phyloP scores from a whole-genome alignment of 1,140 invertebrate genomes.

The Rhopalosiphum padi region DNA sequence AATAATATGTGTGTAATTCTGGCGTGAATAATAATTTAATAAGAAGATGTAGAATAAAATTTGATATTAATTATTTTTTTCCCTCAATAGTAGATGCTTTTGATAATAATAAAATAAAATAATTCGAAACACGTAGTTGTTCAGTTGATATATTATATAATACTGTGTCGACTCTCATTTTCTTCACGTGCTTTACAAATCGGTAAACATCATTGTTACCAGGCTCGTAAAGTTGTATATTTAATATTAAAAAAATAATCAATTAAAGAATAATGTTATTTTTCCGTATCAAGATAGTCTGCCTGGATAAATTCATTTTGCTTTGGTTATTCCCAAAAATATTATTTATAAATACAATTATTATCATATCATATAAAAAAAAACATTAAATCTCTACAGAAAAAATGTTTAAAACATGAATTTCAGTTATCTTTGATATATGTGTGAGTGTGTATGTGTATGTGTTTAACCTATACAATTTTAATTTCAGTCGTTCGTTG shows the following conservation, averaged over 20 bases:
- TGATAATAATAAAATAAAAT: slow-evolving; percentile 12
- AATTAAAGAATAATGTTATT: slow-evolving; percentile 5
- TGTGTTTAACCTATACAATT: neutral
- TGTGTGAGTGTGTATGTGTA: neutral
- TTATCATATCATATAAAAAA: neutral
- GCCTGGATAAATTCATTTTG: neutral
- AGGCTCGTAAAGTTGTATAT: slow-evolving; percentile 19
- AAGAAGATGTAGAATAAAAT: neutral
- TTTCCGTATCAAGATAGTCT: neutral
- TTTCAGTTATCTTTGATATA: neutral
- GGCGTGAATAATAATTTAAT: neutral
- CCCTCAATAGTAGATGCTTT: neutral
- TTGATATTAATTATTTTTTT: neutral
- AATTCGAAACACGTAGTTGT: slow-evolving; percentile 23
- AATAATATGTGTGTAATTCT: neutral
- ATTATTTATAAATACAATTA: neutral
- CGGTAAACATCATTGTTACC: slow-evolving; percentile 17
- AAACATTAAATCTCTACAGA: neutral
- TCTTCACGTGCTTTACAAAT: slow-evolving; percentile 25
- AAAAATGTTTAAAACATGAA: slow-evolving; percentile 1
- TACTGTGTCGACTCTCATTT: slow-evolving; percentile 23
- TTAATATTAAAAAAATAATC: slow-evolving; percentile 24
- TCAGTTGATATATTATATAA: neutral
- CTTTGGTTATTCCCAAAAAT: neutral
- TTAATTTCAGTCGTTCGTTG: neutral